These are phyloP conservation scores for Tamias sibiricus DNA, from an alignment of 2,113 vertebrate genomes.

Conservation along the genomic window DNA sequence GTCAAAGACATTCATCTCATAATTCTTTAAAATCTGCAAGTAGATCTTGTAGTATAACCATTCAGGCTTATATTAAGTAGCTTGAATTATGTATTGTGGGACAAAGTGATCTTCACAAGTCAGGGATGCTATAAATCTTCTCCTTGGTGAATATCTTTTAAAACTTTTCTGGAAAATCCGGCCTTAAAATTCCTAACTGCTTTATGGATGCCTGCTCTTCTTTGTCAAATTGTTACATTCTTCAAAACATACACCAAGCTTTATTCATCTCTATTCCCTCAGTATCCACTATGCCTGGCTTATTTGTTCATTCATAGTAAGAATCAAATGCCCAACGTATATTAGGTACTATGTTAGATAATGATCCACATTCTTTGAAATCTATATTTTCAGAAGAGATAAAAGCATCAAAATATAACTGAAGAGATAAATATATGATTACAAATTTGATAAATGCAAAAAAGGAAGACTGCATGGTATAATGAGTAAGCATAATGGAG, in stretches of 20 bases:
- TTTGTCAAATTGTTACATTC: background rate
- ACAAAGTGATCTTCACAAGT: conserved; percentile 52
- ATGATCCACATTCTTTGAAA: background rate
- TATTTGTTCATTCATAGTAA: background rate
- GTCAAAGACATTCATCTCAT: conserved; percentile 37
- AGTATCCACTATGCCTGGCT: background rate
- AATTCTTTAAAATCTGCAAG: conserved; percentile 54
- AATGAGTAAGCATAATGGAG: background rate
- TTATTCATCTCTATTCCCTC: background rate
- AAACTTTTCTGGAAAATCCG: conserved; percentile 41
- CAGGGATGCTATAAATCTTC: background rate
- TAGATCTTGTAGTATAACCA: background rate
- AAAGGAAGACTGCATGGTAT: background rate
- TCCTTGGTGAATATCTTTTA: background rate
- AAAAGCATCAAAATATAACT: background rate
- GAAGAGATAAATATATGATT: background rate
- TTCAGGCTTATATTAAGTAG: conserved; percentile 13
- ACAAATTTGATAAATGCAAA: background rate
- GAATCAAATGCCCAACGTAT: background rate
- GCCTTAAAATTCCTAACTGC: background rate
- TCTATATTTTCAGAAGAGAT: background rate
- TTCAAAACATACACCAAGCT: background rate
- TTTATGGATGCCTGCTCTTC: background rate
- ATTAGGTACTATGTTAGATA: background rate
- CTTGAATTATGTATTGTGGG: background rate